Evolutionary conservation across 1,140 invertebrate species (phyloP).

Genomic region (Dendrolimus kikuchii): DNA sequence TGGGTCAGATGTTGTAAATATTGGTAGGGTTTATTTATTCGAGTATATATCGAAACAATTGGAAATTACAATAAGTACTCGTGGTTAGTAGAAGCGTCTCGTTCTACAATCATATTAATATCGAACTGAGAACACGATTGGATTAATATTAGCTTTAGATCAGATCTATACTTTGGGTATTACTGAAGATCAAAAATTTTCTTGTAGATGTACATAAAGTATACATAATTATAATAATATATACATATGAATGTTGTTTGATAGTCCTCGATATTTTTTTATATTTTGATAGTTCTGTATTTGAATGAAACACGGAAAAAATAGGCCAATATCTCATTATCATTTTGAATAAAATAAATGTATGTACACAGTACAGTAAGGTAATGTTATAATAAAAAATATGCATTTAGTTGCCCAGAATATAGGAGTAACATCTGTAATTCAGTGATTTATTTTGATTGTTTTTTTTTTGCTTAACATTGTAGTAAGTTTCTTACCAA

Average conservation of each 20-base stretch:
- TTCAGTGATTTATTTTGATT: constrained; percentile 36
- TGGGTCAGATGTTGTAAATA: constrained; percentile 68
- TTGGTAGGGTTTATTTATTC: constrained; percentile 66
- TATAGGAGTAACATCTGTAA: constrained; percentile 38
- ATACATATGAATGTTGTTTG: constrained; percentile 70
- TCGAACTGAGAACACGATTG: constrained; percentile 55
- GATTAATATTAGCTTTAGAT: constrained; percentile 63
- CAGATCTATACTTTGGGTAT: constrained; percentile 64
- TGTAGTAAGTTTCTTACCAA: constrained; percentile 64
- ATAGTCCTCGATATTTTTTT: constrained; percentile 73
- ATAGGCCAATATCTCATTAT: constrained; percentile 69
- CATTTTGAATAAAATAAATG: constrained; percentile 49
- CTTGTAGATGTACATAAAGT: constrained; percentile 62
- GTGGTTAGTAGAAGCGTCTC: constrained; percentile 45
- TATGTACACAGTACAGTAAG: constrained; percentile 61
- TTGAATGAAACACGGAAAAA: constrained; percentile 58
- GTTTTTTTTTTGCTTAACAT: constrained; percentile 17
- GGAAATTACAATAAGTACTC: constrained; percentile 36
- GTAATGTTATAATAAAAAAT: constrained; percentile 45
- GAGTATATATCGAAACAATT: constrained; percentile 42
- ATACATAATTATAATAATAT: constrained; percentile 60
- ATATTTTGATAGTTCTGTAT: constrained; percentile 75
- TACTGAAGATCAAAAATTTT: constrained; percentile 58
- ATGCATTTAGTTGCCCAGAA: constrained; percentile 67
- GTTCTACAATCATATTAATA: constrained; percentile 46